Evolutionary conservation across 2,113 vertebrate species (phyloP).

Genomic region (Leucopsar rothschildi): DNA sequence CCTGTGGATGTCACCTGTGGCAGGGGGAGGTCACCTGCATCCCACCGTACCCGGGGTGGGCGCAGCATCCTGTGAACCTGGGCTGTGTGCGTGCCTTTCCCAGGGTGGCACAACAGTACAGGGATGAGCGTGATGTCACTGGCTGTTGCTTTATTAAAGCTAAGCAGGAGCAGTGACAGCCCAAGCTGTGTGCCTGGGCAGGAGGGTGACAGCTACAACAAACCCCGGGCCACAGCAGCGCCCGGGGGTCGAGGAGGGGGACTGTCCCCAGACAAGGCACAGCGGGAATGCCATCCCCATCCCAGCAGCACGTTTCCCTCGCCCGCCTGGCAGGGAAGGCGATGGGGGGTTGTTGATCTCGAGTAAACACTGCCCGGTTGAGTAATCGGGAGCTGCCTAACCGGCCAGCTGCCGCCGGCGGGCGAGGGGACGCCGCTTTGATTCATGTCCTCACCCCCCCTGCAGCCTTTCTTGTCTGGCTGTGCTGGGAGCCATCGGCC

Average conservation of each 20-base stretch:
- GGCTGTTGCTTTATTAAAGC: not conserved
- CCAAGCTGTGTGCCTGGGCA: not conserved
- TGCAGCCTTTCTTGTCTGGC: constrained; percentile 41
- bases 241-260: not conserved
- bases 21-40: fast-evolving
- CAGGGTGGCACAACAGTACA: fast-evolving
- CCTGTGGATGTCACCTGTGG: not conserved
- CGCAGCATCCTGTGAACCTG: fast-evolving
- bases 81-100: not conserved
- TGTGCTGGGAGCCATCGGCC: constrained; percentile 7
- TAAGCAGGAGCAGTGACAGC: not conserved
- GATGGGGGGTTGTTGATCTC: constrained; percentile 36
- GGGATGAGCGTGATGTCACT: not conserved
- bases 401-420: constrained; percentile 33
- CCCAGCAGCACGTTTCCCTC: not conserved
- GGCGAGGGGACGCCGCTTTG: constrained; percentile 43
- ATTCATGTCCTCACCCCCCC: constrained; percentile 22
- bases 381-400: constrained; percentile 57
- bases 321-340: not conserved
- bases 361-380: constrained; percentile 53
- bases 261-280: not conserved
- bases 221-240: not conserved
- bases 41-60: fast-evolving
- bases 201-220: not conserved
- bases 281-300: not conserved